These are phyloP conservation scores for Catostylus mosaicus DNA, from an alignment of 30 jellyfish, hydroid and myxozoan species.

Conservation along the genomic window DNA sequence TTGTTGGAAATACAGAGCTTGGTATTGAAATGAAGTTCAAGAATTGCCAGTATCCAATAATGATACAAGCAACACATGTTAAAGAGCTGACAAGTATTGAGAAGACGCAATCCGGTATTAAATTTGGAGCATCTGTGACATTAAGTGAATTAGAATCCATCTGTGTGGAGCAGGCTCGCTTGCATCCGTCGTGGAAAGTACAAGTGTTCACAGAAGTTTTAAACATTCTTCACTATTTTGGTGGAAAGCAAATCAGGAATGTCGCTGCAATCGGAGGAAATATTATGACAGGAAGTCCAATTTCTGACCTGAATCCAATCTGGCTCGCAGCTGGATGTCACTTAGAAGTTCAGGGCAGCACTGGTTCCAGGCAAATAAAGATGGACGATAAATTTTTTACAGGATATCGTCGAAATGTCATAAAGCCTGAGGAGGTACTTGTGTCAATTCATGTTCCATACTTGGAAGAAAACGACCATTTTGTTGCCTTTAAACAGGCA, in stretches of 20 bases:
- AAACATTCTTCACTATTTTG: conserved; percentile 20
- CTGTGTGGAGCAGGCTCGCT: conserved; percentile 19
- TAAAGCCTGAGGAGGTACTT: conserved; percentile 39
- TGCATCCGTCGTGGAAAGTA: conserved; percentile 24
- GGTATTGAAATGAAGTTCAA: conserved; percentile 35
- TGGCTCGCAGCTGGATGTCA: conserved; percentile 34
- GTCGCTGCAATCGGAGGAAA: conserved; percentile 57
- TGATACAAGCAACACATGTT: conserved; percentile 33
- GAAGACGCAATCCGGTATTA: conserved; percentile 4
- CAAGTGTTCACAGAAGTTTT: conserved; percentile 36
- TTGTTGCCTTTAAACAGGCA: conserved; percentile 38
- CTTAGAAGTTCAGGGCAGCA: conserved; percentile 4
- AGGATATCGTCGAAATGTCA: conserved; percentile 16
- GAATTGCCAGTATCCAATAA: conserved; percentile 40
- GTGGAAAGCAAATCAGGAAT: conserved; percentile 48
- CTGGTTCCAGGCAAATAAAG: conserved; percentile 9
- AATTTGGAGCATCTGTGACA: conserved; percentile 39
- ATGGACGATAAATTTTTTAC: conserved; percentile 41
- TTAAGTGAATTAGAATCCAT: conserved; percentile 19
- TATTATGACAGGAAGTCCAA: conserved; percentile 26
- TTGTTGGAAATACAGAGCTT: conserved; percentile 37
- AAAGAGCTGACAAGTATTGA: conserved; percentile 15
- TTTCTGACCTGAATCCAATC: conserved; percentile 42
- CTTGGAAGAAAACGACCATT: conserved; percentile 29
- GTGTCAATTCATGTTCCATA: conserved; percentile 31